Percentiles rank a stretch among this genome's conserved stretches.
These are phyloP conservation scores for Varanus salvator DNA, from an alignment of 2,113 vertebrate genomes.

Conservation along the genomic window DNA sequence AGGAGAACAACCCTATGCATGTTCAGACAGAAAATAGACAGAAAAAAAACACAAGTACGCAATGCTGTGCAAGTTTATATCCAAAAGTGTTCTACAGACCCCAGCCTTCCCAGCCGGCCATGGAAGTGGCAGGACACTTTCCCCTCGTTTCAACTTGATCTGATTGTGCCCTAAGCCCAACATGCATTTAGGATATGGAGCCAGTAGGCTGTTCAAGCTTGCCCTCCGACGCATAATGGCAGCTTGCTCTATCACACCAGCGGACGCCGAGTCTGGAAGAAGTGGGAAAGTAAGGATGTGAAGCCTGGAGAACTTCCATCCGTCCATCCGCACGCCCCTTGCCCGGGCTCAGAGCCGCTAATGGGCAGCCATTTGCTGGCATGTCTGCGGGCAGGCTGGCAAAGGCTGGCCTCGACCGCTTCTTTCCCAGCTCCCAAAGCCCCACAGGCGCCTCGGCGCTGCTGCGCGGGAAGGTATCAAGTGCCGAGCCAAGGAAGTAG, in stretches of 20 bases:
- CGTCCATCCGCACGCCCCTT: neutral
- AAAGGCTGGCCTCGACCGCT: no score
- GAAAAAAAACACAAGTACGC: no score
- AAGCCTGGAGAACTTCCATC: no score
- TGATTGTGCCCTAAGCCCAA: no score
- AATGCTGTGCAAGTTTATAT: no score
- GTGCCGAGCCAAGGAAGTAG: neutral
- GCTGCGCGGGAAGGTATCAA: neutral
- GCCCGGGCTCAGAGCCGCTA: neutral
- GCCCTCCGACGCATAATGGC: neutral
- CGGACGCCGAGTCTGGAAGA: neutral
- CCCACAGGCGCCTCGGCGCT: neutral
- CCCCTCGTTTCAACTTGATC: no score
- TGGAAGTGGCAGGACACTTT: no score
- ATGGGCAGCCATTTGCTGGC: neutral
- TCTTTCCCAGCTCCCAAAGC: neutral
- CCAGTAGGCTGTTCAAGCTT: neutral
- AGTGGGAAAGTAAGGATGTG: no score
- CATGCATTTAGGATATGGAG: no score
- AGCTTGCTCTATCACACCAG: neutral
- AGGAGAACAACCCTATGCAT: neutral
- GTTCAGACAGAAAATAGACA: no score
- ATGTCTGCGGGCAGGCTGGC: neutral
- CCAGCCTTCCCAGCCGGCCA: no score
- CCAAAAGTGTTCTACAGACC: no score